Base-by-base conservation (phyloP, 1,140 invertebrate species). In the Acromyrmex heyeri region DNA sequence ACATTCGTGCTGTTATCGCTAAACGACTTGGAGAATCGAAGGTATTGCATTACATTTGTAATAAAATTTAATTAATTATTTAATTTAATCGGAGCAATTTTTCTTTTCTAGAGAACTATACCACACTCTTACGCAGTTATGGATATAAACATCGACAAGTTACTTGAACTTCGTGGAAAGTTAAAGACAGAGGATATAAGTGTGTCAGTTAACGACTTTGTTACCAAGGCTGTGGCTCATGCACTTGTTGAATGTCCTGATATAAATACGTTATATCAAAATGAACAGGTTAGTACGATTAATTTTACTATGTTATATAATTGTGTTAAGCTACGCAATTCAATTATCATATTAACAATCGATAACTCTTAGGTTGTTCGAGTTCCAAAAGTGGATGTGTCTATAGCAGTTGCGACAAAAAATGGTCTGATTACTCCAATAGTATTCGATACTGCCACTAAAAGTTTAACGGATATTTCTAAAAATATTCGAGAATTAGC, bases 351-450 rank as follows among this genome's bases (percentile, higher is more conserved):
- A 78, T 48, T 27, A 64, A 86, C 69, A 75, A 53, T 86, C 50
- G 5, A 69, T 59, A 69, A 88, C 61, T 16, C 64, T 83, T 87
- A 97, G 97, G 93, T 98, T 96, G 93, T 97, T 96, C 77, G 91
- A 27, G 83, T 92, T 86, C 85, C 85, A 62, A 97, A 97, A 91
- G 98, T 99, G 10, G 99, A 99, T 95, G 97, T 99, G 3, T 99
- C 97, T 91, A 97, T 99, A 62, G 99, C 99, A 14, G 99, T 99
- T 4, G 99, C 98, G 48, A 99, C 99, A 12, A 98, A 98, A 16
- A 97, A 97, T 75, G 99, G 99, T 18, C 96, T 99, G 12, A 99
- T 99, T 55, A 99, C 99, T 0, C 99, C 99, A n/a, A 99, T 99
- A 90, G 96, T 99, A 16, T 99, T 99, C 93, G 97, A 97, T 93